Evolutionary conservation across 2,888 invertebrate genomes (phyloP), one percentile per base, ranked within the genome.

Genomic region (Troides helena): DNA sequence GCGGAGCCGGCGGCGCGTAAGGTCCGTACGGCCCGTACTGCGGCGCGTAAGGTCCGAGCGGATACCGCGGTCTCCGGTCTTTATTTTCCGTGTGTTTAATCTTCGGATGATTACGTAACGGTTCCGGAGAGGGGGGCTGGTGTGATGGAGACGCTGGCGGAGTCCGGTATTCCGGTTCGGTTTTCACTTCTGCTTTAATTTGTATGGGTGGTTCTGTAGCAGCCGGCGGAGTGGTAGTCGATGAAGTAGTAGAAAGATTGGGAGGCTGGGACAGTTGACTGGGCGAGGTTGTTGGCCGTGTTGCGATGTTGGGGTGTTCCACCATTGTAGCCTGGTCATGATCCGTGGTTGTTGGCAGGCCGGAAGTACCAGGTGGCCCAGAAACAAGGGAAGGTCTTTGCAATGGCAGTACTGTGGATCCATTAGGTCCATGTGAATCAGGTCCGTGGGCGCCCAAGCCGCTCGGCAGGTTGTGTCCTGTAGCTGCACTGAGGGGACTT

Each of bases 41-140:
- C 0, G 93, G 93, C 62, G 93, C 93, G 80, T 93, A 93, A 0
- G 93, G 93, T 0, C 93, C 93, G 4, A 91, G 85, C 50, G 93
- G 93, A 74, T 80, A 91, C 17, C 87, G 83, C 76, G 86, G 89
- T 58, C 86, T 81, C 0, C 93, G 81, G 64, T 89, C 90, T 75
- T 92, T 92, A 74, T 87, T 88, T 70, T 93, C 93, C 0, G 92
- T 92, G 72, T 87, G 88, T 71, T 93, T 93, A 39, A 93, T 88
- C 76, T 92, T 91, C 8, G 91, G 91, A 65, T 89, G 90, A 53
- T 76, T 80, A n/a, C 85, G 74, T 18, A 84, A 86, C 30, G 86
- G 83, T 36, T 86, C 86, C 10, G 84, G 83, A n/a, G 85, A 84
- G 4, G 76, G 73, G 56, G 82, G 80, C 3, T 79, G 80, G 25